Base-by-base conservation (phyloP, 1,140 invertebrate genomes). In the Sarcophaga bullata region DNA sequence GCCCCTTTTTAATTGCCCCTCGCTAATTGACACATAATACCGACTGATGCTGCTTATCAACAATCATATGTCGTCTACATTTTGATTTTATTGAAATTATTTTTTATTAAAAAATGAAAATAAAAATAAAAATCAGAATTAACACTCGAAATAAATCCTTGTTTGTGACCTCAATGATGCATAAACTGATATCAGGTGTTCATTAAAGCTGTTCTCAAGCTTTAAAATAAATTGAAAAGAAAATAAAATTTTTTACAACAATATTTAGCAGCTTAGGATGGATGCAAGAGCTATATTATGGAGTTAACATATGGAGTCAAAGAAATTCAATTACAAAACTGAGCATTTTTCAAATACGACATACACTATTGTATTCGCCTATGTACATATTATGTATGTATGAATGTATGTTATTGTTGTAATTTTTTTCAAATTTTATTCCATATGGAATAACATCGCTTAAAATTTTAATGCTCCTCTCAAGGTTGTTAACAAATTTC, bases 81-180 rank as follows among this genome's bases (percentile, higher is more conserved):
- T n/a, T 68, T 19, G 62, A n/a, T 58, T 58, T 58, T 37, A 68
- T 68, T 68, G 19, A 68, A 68, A 68, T 68, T 19, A 68, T 68
- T 19, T 68, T 17, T 68, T n/a, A n/a, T n/a, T n/a, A n/a, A n/a
- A n/a, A n/a, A n/a, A 37, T 37, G 1, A 37, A 37, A 37, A 37
- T 1, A 37, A 37, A 37, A 19, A 68, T 19, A 68, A 58, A 10
- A 58, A 11, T 9, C 58, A 68, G 58, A 68, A 68, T 68, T 68
- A 19, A 6, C 58, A 68, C 58, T 68, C 6, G 19, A 68, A 58
- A 58, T 15, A 58, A 58, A 68, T n/a, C 62, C 17, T 25, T 25
- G 17, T 68, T 68, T 68, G 10, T 68, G 62, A 68, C 62, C 62
- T 68, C 62, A 25, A 68, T 68, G 62, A 68, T 68, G 62, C 4